Evolutionary conservation across 53 echinoderm and acorn worm species (phyloP).

Genomic region (Paelopatides confundens): DNA sequence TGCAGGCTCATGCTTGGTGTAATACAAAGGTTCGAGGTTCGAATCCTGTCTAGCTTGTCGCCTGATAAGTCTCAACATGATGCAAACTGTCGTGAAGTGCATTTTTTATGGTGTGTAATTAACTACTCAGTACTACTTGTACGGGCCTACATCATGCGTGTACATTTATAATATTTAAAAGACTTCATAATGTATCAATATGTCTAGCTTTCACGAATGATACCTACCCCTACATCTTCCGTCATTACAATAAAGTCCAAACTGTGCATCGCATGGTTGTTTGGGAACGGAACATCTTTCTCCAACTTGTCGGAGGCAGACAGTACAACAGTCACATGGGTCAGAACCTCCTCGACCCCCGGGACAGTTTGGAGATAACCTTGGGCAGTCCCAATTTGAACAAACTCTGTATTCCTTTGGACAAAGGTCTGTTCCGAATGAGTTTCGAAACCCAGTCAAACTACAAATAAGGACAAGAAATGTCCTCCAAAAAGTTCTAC

Average conservation of each 20-base stretch:
- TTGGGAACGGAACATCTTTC: slow-evolving; percentile 77
- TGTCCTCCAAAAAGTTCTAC: background rate
- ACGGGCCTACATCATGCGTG: no score
- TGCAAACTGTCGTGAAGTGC: no score
- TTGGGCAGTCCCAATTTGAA: slow-evolving; percentile 78
- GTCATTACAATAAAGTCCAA: slow-evolving; percentile 76
- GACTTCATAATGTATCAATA: no score
- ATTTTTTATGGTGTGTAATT: no score
- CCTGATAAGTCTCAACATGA: no score
- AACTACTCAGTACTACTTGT: no score
- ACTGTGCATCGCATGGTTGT: slow-evolving; percentile 82
- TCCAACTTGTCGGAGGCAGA: slow-evolving; percentile 86
- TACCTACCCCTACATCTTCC: slow-evolving; percentile 87
- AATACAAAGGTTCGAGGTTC: no score
- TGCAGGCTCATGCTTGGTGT: no score
- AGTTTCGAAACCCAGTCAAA: background rate
- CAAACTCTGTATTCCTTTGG: slow-evolving; percentile 72
- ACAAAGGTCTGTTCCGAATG: slow-evolving; percentile 61
- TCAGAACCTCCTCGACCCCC: slow-evolving; percentile 71
- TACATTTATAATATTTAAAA: no score
- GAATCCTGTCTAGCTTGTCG: no score
- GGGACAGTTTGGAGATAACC: slow-evolving; percentile 70
- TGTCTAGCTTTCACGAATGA: no score
- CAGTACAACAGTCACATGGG: slow-evolving; percentile 86
- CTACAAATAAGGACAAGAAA: background rate